These are phyloP conservation scores for Lamellibrachia satsuma DNA, from an alignment of 2,888 invertebrate genomes.

Conservation along the genomic window DNA sequence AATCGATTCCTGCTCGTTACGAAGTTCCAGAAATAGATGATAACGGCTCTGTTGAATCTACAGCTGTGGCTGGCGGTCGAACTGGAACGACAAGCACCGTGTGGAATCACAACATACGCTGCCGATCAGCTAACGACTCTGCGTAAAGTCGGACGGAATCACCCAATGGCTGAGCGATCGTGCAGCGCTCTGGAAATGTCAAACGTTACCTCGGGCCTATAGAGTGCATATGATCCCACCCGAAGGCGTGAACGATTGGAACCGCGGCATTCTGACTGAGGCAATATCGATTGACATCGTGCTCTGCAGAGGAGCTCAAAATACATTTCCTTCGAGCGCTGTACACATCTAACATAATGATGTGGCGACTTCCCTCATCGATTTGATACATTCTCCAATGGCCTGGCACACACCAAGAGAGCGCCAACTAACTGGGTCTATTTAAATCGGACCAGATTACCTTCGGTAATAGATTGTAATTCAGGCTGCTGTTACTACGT, in stretches of 20 bases:
- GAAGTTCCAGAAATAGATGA: too few species aligned
- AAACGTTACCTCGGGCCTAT: background rate
- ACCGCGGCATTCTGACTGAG: background rate
- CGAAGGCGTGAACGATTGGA: background rate
- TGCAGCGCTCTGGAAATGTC: background rate
- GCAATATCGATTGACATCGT: background rate
- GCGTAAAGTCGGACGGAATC: constrained; percentile 4
- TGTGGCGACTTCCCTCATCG: background rate
- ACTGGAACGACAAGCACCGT: background rate
- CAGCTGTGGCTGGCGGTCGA: background rate
- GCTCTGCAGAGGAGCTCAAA: background rate
- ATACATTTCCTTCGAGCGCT: background rate
- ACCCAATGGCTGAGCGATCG: background rate
- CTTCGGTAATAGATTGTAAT: background rate
- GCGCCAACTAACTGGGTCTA: background rate
- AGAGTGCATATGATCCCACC: background rate
- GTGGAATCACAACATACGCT: background rate
- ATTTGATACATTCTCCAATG: background rate
- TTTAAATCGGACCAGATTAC: background rate
- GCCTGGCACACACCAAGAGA: background rate
- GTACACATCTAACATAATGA: background rate
- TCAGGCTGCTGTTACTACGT: background rate
- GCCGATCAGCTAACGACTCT: background rate
- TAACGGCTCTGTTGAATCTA: background rate
- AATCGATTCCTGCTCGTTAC: too few species aligned